Evolutionary conservation across 2,113 vertebrate genomes (phyloP).

Genomic region (Colinus virginianus): DNA sequence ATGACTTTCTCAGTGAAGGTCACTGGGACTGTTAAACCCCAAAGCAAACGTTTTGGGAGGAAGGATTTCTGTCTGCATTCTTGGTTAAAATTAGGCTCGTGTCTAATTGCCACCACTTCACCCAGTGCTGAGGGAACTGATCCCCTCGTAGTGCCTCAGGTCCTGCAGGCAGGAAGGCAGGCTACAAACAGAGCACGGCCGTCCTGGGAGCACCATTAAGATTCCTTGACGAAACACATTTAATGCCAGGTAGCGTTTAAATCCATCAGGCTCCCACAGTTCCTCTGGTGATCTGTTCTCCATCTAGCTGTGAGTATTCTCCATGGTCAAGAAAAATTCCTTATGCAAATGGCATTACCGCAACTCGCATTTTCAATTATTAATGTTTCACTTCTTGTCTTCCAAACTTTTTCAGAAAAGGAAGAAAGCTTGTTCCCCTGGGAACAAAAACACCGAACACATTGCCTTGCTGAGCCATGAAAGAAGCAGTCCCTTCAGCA

Average conservation of each 20-base stretch:
- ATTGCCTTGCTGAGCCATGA: neutral
- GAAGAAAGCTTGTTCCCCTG: slow-evolving; percentile 27
- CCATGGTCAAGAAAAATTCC: slow-evolving; percentile 40
- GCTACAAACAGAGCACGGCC: neutral
- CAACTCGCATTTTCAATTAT: slow-evolving; percentile 48
- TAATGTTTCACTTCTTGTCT: neutral
- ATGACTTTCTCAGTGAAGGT: neutral
- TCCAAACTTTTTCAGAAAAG: slow-evolving; percentile 36
- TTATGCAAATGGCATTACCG: slow-evolving; percentile 37
- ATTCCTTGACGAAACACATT: slow-evolving; percentile 15
- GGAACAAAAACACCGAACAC: neutral
- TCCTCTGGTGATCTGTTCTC: slow-evolving; percentile 32
- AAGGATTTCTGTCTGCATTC: neutral
- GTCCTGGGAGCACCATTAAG: neutral
- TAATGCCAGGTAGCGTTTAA: slow-evolving; percentile 22
- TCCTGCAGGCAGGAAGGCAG: slow-evolving; percentile 4
- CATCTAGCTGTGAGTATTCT: neutral
- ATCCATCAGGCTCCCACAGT: neutral
- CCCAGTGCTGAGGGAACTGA: neutral
- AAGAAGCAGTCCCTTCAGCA: slow-evolving; percentile 13
- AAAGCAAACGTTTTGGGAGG: neutral
- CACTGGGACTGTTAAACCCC: neutral
- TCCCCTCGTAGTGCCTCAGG: neutral
- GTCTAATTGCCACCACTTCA: neutral
- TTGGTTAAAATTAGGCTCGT: neutral